Conservation (phyloP, 1,140 invertebrate species). For the Tetragonula clypearis region DNA sequence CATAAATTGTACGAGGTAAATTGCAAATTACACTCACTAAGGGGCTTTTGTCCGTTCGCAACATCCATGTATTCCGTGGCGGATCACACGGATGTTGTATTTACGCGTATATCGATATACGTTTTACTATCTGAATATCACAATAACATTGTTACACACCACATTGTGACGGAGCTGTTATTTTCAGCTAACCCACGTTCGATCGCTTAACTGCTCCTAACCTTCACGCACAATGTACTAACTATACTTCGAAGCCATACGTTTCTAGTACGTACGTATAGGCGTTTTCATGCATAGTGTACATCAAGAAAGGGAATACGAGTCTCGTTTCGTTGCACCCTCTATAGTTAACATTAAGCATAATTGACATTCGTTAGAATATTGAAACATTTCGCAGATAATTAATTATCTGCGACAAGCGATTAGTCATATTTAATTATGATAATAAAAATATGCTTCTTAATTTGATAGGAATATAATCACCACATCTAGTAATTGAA, state of each 20-base stretch:
- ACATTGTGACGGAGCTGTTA: slow-evolving; percentile 47
- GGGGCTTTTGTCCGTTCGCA: slow-evolving; percentile 75
- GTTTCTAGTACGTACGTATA: slow-evolving; percentile 32
- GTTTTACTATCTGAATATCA: slow-evolving; percentile 33
- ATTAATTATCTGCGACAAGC: too few species aligned
- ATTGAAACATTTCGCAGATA: not conserved
- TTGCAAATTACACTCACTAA: slow-evolving; percentile 68
- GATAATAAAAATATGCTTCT: not conserved
- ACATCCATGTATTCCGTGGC: slow-evolving; percentile 75
- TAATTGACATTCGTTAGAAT: not conserved
- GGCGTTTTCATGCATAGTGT: slow-evolving; percentile 32
- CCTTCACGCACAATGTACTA: slow-evolving; percentile 35
- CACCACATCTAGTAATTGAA: not conserved
- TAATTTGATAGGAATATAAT: not conserved
- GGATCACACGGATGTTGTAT: slow-evolving; percentile 62
- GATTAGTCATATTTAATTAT: not conserved
- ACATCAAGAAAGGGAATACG: not conserved
- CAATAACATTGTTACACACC: slow-evolving; percentile 40
- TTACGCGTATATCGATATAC: slow-evolving; percentile 33
- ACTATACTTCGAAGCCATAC: slow-evolving; percentile 43
- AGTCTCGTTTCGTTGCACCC: not conserved
- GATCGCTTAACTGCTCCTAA: slow-evolving; percentile 40
- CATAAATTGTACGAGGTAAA: slow-evolving; percentile 4
- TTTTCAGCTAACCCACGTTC: slow-evolving; percentile 47
- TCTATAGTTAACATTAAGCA: not conserved